Evolutionary conservation across 1,140 invertebrate genomes (phyloP), one percentile per base, ranked within the genome.

Genomic region (Saccostrea cuccullata): DNA sequence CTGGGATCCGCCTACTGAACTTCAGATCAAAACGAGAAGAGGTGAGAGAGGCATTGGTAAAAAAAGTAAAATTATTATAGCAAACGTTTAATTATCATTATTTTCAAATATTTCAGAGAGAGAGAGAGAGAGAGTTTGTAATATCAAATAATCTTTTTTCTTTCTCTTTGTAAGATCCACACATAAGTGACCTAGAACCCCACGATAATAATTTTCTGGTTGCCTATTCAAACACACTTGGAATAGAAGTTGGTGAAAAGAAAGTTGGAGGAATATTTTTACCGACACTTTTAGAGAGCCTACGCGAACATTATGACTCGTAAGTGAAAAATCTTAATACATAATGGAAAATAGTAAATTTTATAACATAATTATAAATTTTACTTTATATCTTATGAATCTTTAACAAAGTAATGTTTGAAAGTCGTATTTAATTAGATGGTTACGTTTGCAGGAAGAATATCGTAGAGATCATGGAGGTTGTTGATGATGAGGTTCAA

Each of bases 171-270:
- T 36, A 2, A 77, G 70, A 77, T 77, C 70, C 70, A 26, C 70
- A 9, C 15, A 30, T 30, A 2, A 77, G 70, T 77, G 70, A 77
- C 12, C 70, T 77, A 11, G 70, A 77, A 77, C 70, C 70, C 15
- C 70, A 77, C 36, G 70, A 11, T 30, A 77, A 77, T 77, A 77
- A 77, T 77, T 77, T 77, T 26, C 23, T 77, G 70, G 70, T 77
- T 36, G 26, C 70, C 2, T 77, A 77, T 36, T 77, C 70, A 0
- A 77, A 36, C 70, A 77, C 70, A 30, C 70, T 77, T 36, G 70
- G 70, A 13, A 77, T 77, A 5, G 70, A 77, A 30, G 70, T 77
- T 77, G 70, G 70, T 30, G 70, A 77, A 26, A 77, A 17, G 26
- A 77, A 17, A 77, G 13, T 30, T 30, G 70, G 70, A 26, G 70